Conservation (phyloP, 92 coral and sea anemone species). For the Umimayanthus chanpuru region DNA sequence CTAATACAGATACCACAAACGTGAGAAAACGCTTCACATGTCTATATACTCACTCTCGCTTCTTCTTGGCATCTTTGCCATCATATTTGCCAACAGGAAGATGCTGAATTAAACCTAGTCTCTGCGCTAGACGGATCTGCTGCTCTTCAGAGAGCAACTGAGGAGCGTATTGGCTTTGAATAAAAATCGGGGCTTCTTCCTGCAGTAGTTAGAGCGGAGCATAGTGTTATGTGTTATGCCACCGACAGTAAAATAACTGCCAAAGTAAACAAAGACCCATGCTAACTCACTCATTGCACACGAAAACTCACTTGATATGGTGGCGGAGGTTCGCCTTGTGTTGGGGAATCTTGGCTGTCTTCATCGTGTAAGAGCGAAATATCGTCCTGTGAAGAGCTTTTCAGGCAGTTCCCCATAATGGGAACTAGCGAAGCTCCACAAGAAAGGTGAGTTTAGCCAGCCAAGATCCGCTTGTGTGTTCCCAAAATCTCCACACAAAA, state of each 20-base stretch:
- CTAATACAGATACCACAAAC: background rate
- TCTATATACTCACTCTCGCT: constrained; percentile 84
- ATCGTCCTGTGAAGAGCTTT: constrained; percentile 93
- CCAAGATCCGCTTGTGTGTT: constrained; percentile 42
- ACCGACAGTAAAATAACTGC: constrained; percentile 11
- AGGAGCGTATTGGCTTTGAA: constrained; percentile 98
- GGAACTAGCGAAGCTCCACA: constrained; percentile 58
- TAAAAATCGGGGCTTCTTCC: constrained; percentile 99
- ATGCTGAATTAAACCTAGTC: constrained; percentile 95
- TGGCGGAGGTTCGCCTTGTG: constrained; percentile 95
- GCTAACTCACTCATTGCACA: background rate
- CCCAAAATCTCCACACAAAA: constrained; percentile 42
- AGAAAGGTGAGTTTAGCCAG: constrained; percentile 41
- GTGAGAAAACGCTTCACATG: background rate
- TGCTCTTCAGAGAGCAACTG: constrained; percentile 97
- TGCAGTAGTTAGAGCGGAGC: constrained; percentile 19
- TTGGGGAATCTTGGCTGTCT: constrained; percentile 91
- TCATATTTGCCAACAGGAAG: constrained; percentile 97
- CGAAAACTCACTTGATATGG: constrained; percentile 85
- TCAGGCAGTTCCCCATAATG: constrained; percentile 97
- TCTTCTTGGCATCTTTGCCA: constrained; percentile 89
- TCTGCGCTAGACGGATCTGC: constrained; percentile 97
- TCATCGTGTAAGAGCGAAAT: constrained; percentile 96
- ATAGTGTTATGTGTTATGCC: background rate
- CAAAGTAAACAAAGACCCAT: constrained; percentile 31